A percentile compares a stretch with the other conserved stretches of the same genome.
Evolutionary conservation across 2,888 invertebrate species (phyloP).

Genomic region (Bellardia pandia): DNA sequence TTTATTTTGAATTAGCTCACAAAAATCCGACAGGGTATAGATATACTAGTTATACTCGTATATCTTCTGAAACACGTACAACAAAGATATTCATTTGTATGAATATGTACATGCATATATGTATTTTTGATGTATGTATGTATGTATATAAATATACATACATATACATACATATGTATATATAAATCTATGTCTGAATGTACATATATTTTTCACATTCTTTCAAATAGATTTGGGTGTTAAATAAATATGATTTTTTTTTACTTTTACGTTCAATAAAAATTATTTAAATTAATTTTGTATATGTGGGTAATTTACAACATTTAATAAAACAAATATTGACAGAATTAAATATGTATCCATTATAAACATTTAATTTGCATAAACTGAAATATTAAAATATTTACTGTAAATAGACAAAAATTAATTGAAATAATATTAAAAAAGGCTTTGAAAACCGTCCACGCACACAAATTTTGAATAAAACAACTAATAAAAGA

Average conservation of each 20-base stretch:
- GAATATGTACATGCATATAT: neutral
- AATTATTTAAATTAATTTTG: slow-evolving; percentile 16
- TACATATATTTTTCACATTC: neutral
- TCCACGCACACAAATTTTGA: slow-evolving; percentile 80
- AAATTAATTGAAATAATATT: slow-evolving; percentile 68
- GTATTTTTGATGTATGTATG: neutral
- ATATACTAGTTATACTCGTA: neutral
- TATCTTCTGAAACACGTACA: neutral
- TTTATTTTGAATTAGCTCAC: no score
- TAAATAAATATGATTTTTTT: neutral
- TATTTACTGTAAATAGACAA: slow-evolving; percentile 73
- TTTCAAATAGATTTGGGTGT: slow-evolving; percentile 47
- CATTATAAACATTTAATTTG: slow-evolving; percentile 70
- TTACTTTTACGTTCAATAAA: slow-evolving; percentile 7
- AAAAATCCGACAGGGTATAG: no score
- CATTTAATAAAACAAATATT: slow-evolving; percentile 34
- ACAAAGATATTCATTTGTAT: neutral
- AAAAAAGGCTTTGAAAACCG: slow-evolving; percentile 82
- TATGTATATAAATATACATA: no score
- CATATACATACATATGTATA: neutral
- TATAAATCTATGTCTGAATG: no score
- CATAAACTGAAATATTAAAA: slow-evolving; percentile 72
- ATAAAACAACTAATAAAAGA: slow-evolving; percentile 26
- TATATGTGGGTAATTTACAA: slow-evolving; percentile 10
- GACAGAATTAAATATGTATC: slow-evolving; percentile 74